These are phyloP conservation scores for Rhinopomastus cyanomelas DNA, from an alignment of 2,113 vertebrate species.

Conservation along the genomic window DNA sequence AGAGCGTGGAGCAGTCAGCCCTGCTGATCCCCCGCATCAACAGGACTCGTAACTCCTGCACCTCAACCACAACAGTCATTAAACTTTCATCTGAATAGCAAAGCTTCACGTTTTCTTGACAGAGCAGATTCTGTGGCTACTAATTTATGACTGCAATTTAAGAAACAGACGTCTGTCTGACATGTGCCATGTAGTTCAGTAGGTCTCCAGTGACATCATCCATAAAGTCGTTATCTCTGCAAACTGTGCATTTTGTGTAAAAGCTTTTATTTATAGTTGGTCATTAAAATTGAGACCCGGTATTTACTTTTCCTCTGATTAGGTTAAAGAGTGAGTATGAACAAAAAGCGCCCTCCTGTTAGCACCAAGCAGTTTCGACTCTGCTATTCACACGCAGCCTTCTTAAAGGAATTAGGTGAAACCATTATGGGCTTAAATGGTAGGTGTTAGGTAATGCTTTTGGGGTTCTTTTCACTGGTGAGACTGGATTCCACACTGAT, in stretches of 20 bases:
- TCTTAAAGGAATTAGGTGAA: constrained; percentile 20
- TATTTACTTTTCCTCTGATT: constrained; percentile 66
- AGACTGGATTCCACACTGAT: not conserved
- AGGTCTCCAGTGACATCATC: constrained; percentile 62
- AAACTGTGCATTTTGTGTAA: constrained; percentile 54
- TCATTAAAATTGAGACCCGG: constrained; percentile 52
- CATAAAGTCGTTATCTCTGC: constrained; percentile 58
- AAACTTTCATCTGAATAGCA: constrained; percentile 22
- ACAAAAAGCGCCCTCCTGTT: constrained; percentile 15
- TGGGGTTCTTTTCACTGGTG: not conserved
- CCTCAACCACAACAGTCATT: not conserved
- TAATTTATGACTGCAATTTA: constrained; percentile 68
- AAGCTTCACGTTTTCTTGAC: constrained; percentile 37
- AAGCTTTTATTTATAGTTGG: constrained; percentile 65
- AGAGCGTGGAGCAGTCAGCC: not conserved
- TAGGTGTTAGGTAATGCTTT: constrained; percentile 5
- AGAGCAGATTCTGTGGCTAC: constrained; percentile 51
- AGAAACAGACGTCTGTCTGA: constrained; percentile 67
- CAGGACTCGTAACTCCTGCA: not conserved
- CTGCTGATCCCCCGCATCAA: not conserved
- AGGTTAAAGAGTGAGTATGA: constrained; percentile 58
- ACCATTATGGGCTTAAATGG: not conserved
- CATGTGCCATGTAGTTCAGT: constrained; percentile 63
- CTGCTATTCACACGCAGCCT: not conserved
- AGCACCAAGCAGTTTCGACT: constrained; percentile 15